A percentile compares a stretch with the other conserved stretches of the same genome.
phyloP scores from a whole-genome alignment of 2,888 invertebrate genomes.

The Platycheirus rosarum region DNA sequence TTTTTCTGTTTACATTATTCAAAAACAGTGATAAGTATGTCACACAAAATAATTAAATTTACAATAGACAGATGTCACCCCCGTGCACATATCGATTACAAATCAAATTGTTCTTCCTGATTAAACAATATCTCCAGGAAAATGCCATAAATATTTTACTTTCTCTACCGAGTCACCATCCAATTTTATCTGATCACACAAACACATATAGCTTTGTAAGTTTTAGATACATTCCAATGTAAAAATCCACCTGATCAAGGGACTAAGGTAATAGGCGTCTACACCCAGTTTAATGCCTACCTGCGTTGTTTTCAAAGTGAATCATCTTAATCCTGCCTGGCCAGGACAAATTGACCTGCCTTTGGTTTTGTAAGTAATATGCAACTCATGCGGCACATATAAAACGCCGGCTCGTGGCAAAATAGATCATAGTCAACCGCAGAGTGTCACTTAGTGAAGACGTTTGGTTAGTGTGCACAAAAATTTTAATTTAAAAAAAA shows the following conservation, averaged over 20 bases:
- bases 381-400: constrained; percentile 20
- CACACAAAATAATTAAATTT: constrained; percentile 7
- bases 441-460: constrained; percentile 38
- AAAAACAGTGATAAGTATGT: constrained; percentile 7
- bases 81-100: background rate
- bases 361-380: background rate
- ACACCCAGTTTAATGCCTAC: background rate
- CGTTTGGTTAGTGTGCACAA: background rate
- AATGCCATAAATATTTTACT: constrained; percentile 19
- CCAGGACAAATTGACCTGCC: constrained; percentile 45
- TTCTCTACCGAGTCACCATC: background rate
- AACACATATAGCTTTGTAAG: no score
- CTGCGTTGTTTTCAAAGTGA: constrained; percentile 36
- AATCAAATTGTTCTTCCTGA: constrained; percentile 5
- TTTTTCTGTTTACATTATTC: background rate
- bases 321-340: constrained; percentile 46
- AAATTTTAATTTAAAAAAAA: background rate
- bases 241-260: constrained; percentile 11
- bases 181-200: background rate
- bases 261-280: background rate
- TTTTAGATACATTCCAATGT: background rate
- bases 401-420: constrained; percentile 28
- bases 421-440: constrained; percentile 36
- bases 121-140: background rate
- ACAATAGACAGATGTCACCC: background rate